Percentiles rank a stretch among this genome's conserved stretches.
Evolutionary conservation across 2,113 vertebrate genomes (phyloP).

Genomic region (Arenaria interpres): DNA sequence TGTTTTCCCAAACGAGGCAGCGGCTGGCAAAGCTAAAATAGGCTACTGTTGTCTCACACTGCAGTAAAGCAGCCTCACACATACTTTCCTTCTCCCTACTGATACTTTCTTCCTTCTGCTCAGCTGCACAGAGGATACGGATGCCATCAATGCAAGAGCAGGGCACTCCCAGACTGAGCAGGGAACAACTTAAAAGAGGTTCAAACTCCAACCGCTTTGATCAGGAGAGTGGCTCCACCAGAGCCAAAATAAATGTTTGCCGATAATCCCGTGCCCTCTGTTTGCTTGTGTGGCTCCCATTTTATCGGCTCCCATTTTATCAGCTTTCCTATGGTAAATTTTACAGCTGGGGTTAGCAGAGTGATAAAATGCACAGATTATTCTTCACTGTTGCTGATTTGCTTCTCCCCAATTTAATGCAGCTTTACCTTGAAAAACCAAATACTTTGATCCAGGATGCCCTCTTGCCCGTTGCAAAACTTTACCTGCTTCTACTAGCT

Average conservation of each 20-base stretch:
- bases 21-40: constrained; percentile 9
- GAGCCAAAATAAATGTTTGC: constrained; percentile 68
- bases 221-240: constrained; percentile 12
- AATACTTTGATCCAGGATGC: neutral
- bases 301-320: constrained; percentile 53
- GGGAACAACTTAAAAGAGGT: constrained; percentile 20
- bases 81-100: neutral
- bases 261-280: neutral
- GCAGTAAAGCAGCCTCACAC: neutral
- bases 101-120: neutral
- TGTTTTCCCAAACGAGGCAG: constrained; percentile 24
- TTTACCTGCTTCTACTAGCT: neutral
- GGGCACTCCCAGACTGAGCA: neutral
- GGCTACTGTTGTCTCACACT: neutral
- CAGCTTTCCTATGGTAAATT: constrained; percentile 38
- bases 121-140: neutral
- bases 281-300: constrained; percentile 34
- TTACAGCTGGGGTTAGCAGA: constrained; percentile 39
- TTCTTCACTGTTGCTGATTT: neutral
- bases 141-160: neutral
- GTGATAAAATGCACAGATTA: constrained; percentile 36
- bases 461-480: neutral
- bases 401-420: neutral
- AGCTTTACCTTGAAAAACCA: neutral
- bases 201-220: constrained; percentile 35